Evolutionary conservation across 2,113 vertebrate species (phyloP).

Genomic region (Sigmodon hispidus): DNA sequence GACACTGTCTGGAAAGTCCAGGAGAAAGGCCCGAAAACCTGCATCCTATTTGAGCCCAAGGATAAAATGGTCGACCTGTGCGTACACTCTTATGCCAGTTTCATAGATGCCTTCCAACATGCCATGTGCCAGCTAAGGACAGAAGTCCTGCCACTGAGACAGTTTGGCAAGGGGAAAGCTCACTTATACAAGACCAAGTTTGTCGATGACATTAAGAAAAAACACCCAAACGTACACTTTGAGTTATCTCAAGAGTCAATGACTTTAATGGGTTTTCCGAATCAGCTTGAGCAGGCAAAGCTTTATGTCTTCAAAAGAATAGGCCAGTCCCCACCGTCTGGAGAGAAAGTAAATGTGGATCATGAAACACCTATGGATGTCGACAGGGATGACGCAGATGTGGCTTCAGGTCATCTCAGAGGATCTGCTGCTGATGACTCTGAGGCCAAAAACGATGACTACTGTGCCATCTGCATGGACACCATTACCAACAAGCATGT

Average conservation of each 20-base stretch:
- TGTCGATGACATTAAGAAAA: conserved; percentile 25
- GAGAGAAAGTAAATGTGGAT: neutral
- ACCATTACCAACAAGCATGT: conserved; percentile 71
- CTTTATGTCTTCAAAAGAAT: neutral
- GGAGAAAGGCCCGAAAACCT: neutral
- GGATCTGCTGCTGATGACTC: neutral
- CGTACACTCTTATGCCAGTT: conserved; percentile 80
- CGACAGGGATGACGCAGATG: neutral
- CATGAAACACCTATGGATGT: conserved; percentile 24
- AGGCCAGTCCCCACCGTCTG: neutral
- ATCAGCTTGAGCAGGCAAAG: conserved; percentile 52
- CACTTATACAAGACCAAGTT: neutral
- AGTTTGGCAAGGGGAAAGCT: conserved; percentile 48
- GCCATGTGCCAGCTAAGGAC: conserved; percentile 49
- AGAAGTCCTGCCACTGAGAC: conserved; percentile 57
- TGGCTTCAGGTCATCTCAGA: neutral
- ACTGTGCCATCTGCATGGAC: conserved; percentile 83
- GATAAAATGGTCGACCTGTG: conserved; percentile 69
- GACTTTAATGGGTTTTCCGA: conserved; percentile 71
- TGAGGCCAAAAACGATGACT: conserved; percentile 34
- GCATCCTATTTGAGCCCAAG: conserved; percentile 77
- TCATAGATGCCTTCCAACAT: conserved; percentile 78
- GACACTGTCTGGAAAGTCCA: neutral
- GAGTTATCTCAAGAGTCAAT: neutral
- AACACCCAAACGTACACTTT: conserved; percentile 47